These are phyloP conservation scores for Elysia crispata DNA, from an alignment of 2,888 invertebrate genomes.

Conservation along the genomic window DNA sequence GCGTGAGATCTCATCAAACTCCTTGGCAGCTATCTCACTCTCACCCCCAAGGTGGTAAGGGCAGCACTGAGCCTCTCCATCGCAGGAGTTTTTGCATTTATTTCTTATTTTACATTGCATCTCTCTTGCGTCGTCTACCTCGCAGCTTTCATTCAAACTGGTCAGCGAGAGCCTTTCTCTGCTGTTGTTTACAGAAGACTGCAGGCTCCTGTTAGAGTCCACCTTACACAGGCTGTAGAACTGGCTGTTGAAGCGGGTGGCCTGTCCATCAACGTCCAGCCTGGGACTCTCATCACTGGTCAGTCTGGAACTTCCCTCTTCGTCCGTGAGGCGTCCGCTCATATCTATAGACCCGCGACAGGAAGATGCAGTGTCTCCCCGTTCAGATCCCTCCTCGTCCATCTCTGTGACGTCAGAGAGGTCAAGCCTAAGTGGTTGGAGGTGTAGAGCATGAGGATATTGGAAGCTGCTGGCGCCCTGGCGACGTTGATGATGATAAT, in stretches of 20 bases:
- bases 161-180: conserved; percentile 39
- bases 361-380: conserved; percentile 25
- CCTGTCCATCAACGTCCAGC: conserved; percentile 58
- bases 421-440: conserved; percentile 37
- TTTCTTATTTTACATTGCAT: conserved; percentile 33
- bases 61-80: background rate
- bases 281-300: conserved; percentile 50
- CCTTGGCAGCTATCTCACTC: conserved; percentile 40
- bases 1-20: conserved; percentile 69
- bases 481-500: conserved; percentile 12
- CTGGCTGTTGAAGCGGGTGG: conserved; percentile 67
- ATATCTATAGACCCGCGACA: conserved; percentile 24
- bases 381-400: conserved; percentile 47
- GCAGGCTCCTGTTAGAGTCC: conserved; percentile 64
- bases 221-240: conserved; percentile 72
- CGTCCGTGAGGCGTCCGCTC: background rate
- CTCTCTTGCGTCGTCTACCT: background rate
- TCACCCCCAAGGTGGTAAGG: conserved; percentile 13
- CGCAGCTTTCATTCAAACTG: conserved; percentile 12
- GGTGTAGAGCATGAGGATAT: background rate
- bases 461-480: background rate
- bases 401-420: conserved; percentile 36
- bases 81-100: background rate
- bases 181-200: conserved; percentile 46
- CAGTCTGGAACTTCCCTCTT: background rate